Evolutionary conservation across 2,113 vertebrate genomes (phyloP), one percentile per base, ranked within the genome.

Genomic region (Casuarius casuarius): DNA sequence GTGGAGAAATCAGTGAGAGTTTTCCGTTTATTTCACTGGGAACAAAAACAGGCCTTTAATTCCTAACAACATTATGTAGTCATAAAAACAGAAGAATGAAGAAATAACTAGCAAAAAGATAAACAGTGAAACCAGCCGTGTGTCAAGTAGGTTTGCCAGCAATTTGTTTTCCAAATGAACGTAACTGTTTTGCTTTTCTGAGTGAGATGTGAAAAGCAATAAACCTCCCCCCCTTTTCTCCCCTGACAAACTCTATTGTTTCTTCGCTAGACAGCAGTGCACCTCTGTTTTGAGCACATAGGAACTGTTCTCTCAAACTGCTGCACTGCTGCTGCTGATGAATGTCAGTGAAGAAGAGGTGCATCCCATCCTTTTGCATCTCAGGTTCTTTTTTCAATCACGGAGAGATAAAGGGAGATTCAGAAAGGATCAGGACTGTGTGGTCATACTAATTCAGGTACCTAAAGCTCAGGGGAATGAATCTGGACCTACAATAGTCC

Each of bases 231-330:
- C 25, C 6, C 28, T 23, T 28, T 22, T 1, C 2, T 16, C 35
- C 20, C 17, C 25, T 33, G 33, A 59, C 12, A 72, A 35, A 52
- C n/a, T 21, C 56, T 48, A 35, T 72, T 78, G 82, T 72, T 42
- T 72, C 1, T 9, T 84, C 16, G 65, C 20, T 61, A 49, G 70
- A 73, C 44, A 44, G 16, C 23, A 20, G 5, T 0, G 0, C 75
- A 12, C 17, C 90, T 87, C 56, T 87, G 25, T 42, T 79, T 65
- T 84, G 70, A 65, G 28, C 10, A 79, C 1, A 0, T 65, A 65
- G 56, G 22, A 35, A 56, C 26, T 82, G 25, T 58, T 89, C 12
- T 91, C 26, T 0, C 1, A 49, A 89, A 31, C 12, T 91, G 26
- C 31, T 89, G 94, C 81, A 59, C 26, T 73, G 38, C n/a, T 74